Evolutionary conservation across 1,140 invertebrate species (phyloP).

Genomic region (Drosophila willistoni): DNA sequence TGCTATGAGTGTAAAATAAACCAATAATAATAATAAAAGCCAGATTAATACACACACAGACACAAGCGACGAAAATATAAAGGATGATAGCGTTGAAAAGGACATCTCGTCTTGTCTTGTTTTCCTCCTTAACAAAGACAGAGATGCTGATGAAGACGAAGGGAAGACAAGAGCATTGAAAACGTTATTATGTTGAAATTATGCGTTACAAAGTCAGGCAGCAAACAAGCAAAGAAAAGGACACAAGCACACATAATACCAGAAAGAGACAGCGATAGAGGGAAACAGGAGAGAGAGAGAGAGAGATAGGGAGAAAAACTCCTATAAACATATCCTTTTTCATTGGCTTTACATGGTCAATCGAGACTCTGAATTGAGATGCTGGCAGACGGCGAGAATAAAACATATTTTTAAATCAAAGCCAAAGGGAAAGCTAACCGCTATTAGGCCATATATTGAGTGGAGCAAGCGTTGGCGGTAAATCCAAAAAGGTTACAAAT

Average conservation of each 20-base stretch:
- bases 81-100: slow-evolving; percentile 15
- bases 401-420: slow-evolving; percentile 82
- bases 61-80: slow-evolving; percentile 28
- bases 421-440: slow-evolving; percentile 60
- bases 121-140: slow-evolving; percentile 9
- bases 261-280: neutral
- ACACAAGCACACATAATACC: slow-evolving; percentile 24
- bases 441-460: slow-evolving; percentile 69
- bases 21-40: slow-evolving; percentile 27
- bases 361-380: slow-evolving; percentile 18
- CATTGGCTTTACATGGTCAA: slow-evolving; percentile 39
- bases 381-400: slow-evolving; percentile 31
- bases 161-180: slow-evolving; percentile 20
- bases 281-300: too few species aligned
- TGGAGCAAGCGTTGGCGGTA: slow-evolving; percentile 26
- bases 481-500: slow-evolving; percentile 80
- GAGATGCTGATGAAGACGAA: slow-evolving; percentile 18
- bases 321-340: slow-evolving; percentile 29
- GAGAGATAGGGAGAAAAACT: neutral
- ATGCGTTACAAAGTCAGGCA: slow-evolving; percentile 56
- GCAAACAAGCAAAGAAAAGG: slow-evolving; percentile 34
- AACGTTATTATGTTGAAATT: slow-evolving; percentile 65
- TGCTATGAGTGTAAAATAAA: neutral
- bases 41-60: slow-evolving; percentile 35
- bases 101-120: slow-evolving; percentile 4